phyloP scores from a whole-genome alignment of 2,888 invertebrate genomes.

The Frankliniella intonsa region DNA sequence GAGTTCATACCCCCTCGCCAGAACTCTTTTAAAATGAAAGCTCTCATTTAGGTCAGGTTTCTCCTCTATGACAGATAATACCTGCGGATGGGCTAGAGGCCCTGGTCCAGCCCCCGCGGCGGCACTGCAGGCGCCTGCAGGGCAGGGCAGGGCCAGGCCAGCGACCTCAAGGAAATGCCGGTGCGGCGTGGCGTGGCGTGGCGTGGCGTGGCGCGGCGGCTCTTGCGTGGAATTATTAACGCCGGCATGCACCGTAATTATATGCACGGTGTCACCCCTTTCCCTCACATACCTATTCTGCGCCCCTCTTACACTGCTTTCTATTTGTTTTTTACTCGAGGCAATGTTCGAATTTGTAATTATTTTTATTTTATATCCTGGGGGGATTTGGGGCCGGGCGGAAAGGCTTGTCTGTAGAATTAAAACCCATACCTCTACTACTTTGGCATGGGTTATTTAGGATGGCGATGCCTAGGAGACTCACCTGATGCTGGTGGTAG shows the following conservation, averaged over 20 bases:
- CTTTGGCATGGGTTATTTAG: too few relatives aligned
- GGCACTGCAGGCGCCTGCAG: background rate
- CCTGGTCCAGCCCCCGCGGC: slow-evolving; percentile 9
- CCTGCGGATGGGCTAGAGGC: slow-evolving; percentile 23
- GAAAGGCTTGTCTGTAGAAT: too few relatives aligned
- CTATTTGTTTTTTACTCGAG: too few relatives aligned
- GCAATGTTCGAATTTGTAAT: too few relatives aligned
- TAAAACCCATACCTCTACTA: too few relatives aligned
- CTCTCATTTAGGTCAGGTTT: slow-evolving; percentile 46
- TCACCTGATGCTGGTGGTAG: slow-evolving; percentile 29
- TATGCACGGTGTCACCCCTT: background rate
- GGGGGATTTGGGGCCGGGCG: too few relatives aligned
- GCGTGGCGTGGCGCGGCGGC: background rate
- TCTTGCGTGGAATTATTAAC: slow-evolving; percentile 15
- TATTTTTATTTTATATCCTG: too few relatives aligned
- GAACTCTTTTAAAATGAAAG: background rate
- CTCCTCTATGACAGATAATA: background rate
- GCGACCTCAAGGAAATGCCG: slow-evolving; percentile 18
- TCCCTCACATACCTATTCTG: too few relatives aligned
- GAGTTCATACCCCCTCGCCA: too few relatives aligned
- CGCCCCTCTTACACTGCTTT: too few relatives aligned
- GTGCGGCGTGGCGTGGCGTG: slow-evolving; percentile 1
- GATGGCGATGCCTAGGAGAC: too few relatives aligned
- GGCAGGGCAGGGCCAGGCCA: background rate
- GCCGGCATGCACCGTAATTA: background rate